Evolutionary conservation across 2,113 vertebrate species (phyloP), one percentile per base, ranked within the genome.

Genomic region (Cyanistes caeruleus): DNA sequence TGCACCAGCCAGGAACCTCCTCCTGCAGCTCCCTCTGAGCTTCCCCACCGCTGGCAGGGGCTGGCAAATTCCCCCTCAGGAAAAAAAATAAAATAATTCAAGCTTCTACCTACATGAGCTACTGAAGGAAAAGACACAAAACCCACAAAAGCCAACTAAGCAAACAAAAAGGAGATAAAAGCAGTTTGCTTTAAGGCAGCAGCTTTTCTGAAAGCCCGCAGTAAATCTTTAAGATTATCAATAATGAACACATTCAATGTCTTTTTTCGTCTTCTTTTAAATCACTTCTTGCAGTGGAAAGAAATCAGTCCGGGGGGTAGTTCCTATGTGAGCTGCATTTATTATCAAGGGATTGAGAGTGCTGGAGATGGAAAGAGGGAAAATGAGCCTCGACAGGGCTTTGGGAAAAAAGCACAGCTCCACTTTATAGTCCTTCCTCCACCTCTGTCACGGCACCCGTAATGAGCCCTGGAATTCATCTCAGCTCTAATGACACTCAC

Each of bases 161-260:
- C 96, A 95, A 97, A 95, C 93, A 97, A 93, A 96, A 94, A 94
- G 69, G 75, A 96, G 93, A 96, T 95, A 94, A 92, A 96, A 96
- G 93, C 93, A 84, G 85, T 88, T 94, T 94, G 92, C 93, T 97
- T 90, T 89, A 94, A 97, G 93, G 93, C 93, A 92, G 92, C 76
- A 94, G 96, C 95, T 96, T 93, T 93, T 72, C 95, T 68, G 92
- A 93, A 95, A 97, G 95, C 95, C 88, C 4, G 67, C 93, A 86
- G 85, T 93, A 96, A 95, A 94, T 95, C 93, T 95, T 95, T 92
- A 90, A 94, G 93, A 94, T 96, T 97, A 96, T 96, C 93, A 93
- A 96, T 94, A 95, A 94, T 96, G 96, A 97, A 93, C 92, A 93
- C 96, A 90, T 87, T 96, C 96, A 93, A 27, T 93, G 86, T 86